These are phyloP conservation scores for Paratrypauchen microcephalus DNA, from an alignment of 2,797 vertebrate genomes.

Conservation along the genomic window DNA sequence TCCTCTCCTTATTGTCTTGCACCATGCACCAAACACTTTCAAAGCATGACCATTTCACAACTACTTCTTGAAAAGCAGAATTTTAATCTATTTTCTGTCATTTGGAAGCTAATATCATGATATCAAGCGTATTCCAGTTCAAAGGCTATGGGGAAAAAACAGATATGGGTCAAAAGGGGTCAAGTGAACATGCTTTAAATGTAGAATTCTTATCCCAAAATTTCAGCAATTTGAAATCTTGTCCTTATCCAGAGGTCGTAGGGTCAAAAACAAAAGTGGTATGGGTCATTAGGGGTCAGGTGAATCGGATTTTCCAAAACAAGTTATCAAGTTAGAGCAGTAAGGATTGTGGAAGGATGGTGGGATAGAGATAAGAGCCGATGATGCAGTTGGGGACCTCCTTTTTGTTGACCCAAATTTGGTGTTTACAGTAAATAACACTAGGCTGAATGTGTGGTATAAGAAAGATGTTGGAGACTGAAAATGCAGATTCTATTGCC, in stretches of 20 bases:
- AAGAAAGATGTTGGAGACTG: no score
- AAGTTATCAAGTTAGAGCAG: background rate
- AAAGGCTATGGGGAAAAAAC: background rate
- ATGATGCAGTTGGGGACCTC: background rate
- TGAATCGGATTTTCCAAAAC: background rate
- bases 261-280: background rate
- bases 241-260: constrained; percentile 4
- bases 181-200: background rate
- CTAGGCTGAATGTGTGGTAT: no score
- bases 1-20: constrained; percentile 32
- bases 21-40: background rate
- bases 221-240: no score
- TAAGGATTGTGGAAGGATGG: no score
- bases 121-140: background rate
- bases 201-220: no score
- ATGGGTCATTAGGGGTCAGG: background rate
- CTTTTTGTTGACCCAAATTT: background rate
- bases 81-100: background rate
- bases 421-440: background rate
- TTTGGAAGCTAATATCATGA: no score
- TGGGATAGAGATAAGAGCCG: background rate
- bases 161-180: background rate
- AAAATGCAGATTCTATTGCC: background rate
- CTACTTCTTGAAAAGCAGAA: background rate
- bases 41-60: background rate